phyloP scores from a whole-genome alignment of 2,888 invertebrate genomes.

The Acronicta alni region DNA sequence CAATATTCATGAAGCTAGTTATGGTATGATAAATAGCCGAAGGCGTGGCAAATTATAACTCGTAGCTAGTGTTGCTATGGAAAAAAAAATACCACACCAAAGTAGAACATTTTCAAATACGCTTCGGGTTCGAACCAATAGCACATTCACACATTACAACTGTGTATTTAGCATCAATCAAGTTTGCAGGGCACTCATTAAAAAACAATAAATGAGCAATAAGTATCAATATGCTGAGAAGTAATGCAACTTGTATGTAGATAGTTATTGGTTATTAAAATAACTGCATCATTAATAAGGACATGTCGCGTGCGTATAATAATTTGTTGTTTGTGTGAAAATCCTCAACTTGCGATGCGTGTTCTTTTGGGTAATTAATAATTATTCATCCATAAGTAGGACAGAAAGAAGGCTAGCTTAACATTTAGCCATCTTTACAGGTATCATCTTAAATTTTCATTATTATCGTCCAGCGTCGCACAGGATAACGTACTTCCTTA shows the following conservation, averaged over 20 bases:
- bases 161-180: slow-evolving; percentile 59
- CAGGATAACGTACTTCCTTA: too few relatives aligned
- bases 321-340: neutral
- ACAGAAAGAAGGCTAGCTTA: too few relatives aligned
- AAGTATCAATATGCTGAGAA: slow-evolving; percentile 28
- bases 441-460: too few relatives aligned
- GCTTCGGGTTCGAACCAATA: slow-evolving; percentile 27
- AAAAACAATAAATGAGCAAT: slow-evolving; percentile 55
- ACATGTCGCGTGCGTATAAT: slow-evolving; percentile 1
- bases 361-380: neutral
- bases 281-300: slow-evolving; percentile 4
- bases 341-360: neutral
- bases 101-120: slow-evolving; percentile 38
- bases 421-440: too few relatives aligned
- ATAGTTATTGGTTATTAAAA: neutral
- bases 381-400: too few relatives aligned
- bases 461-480: too few relatives aligned
- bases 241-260: slow-evolving; percentile 14
- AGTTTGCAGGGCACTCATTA: slow-evolving; percentile 52
- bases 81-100: slow-evolving; percentile 19
- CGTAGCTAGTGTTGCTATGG: slow-evolving; percentile 16
- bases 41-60: slow-evolving; percentile 31
- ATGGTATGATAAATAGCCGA: neutral
- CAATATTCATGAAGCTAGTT: neutral
- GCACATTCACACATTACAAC: slow-evolving; percentile 55